Evolutionary conservation across 2,797 vertebrate genomes (phyloP).

Genomic region (Gadopsis marmoratus): DNA sequence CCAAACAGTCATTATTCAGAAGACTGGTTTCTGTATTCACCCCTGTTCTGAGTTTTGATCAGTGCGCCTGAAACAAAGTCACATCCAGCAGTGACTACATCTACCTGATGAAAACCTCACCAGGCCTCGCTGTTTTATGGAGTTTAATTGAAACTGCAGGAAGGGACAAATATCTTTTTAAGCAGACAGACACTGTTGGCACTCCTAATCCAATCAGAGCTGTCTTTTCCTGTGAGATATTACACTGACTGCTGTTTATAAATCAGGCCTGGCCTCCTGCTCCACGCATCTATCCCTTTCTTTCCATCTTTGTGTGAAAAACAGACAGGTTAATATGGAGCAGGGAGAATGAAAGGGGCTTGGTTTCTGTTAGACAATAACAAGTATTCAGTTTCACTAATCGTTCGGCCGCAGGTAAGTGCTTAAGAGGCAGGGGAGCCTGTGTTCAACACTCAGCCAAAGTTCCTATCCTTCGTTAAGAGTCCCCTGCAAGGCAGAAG

Average conservation of each 20-base stretch:
- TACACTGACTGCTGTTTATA: slow-evolving; percentile 9
- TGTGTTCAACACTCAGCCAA: slow-evolving; percentile 44
- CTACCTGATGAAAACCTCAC: neutral
- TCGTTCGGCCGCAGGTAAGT: slow-evolving; percentile 47
- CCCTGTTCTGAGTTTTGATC: neutral
- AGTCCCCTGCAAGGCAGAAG: slow-evolving; percentile 37
- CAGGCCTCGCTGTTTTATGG: neutral
- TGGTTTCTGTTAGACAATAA: slow-evolving; percentile 41
- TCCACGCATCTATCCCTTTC: neutral
- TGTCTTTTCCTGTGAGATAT: slow-evolving; percentile 9
- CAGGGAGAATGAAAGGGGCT: slow-evolving; percentile 33
- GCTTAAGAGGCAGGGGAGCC: slow-evolving; percentile 30
- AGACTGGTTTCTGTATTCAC: neutral
- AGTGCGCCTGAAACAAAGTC: slow-evolving; percentile 6
- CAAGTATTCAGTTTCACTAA: slow-evolving; percentile 58
- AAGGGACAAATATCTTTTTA: slow-evolving; percentile 11
- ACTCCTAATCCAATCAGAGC: slow-evolving; percentile 25
- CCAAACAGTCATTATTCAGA: neutral
- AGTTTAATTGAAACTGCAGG: slow-evolving; percentile 1
- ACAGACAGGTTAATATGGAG: slow-evolving; percentile 16
- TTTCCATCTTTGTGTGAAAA: slow-evolving; percentile 4
- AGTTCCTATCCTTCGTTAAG: slow-evolving; percentile 46
- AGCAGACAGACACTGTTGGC: neutral
- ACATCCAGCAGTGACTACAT: neutral
- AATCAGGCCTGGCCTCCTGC: slow-evolving; percentile 7